Percentiles rank a stretch among this genome's conserved stretches.
Evolutionary conservation across 1,140 invertebrate genomes (phyloP).

Genomic region (Lepidurus packardi): DNA sequence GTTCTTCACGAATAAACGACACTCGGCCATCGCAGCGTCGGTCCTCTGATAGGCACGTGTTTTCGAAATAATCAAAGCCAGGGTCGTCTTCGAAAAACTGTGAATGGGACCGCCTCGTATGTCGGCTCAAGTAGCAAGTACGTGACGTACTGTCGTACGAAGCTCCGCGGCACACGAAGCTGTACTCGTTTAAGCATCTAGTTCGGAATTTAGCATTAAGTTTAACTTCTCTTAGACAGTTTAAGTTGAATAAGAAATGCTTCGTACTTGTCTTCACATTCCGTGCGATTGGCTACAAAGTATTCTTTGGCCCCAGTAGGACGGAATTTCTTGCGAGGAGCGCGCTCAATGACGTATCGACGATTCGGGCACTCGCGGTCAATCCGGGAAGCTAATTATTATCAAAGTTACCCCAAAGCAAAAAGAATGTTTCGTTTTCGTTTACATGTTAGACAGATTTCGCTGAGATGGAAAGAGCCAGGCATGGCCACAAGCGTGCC

Average conservation of each 20-base stretch:
- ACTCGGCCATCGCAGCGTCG: conserved; percentile 74
- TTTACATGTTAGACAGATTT: conserved; percentile 83
- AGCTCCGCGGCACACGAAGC: conserved; percentile 76
- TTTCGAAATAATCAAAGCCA: conserved; percentile 83
- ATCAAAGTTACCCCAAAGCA: not conserved
- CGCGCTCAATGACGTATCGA: conserved; percentile 78
- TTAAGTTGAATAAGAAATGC: not conserved
- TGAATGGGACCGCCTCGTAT: conserved; percentile 75
- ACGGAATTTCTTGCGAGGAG: conserved; percentile 54
- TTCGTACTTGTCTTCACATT: conserved; percentile 71
- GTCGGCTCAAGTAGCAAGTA: conserved; percentile 70
- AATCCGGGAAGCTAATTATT: conserved; percentile 63
- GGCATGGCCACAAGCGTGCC: conserved; percentile 76
- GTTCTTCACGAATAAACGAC: conserved; percentile 81
- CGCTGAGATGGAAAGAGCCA: conserved; percentile 79
- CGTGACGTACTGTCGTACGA: conserved; percentile 68
- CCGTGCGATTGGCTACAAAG: conserved; percentile 62
- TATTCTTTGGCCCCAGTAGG: conserved; percentile 51
- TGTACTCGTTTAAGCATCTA: conserved; percentile 79
- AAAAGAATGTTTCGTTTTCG: conserved; percentile 37
- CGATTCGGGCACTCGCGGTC: conserved; percentile 79
- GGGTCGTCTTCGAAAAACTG: conserved; percentile 74
- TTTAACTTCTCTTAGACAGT: not conserved
- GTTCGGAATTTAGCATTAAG: not conserved
- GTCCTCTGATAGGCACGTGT: conserved; percentile 80